These are phyloP conservation scores for Papilio gigon DNA, from an alignment of 2,888 invertebrate genomes.

Conservation along the genomic window DNA sequence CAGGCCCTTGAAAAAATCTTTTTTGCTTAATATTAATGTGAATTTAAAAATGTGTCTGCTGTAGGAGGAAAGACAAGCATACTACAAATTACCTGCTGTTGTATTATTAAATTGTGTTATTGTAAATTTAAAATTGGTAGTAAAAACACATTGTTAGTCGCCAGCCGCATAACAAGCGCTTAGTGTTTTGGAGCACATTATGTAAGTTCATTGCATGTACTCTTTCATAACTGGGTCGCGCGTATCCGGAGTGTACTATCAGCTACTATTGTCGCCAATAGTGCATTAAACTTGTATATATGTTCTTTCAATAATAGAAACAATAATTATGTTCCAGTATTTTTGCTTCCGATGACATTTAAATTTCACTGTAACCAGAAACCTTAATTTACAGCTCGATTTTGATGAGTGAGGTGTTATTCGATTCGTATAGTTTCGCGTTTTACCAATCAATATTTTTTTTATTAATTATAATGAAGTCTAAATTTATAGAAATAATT, in stretches of 20 bases:
- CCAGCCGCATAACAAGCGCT: conserved; percentile 49
- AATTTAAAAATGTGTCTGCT: no score
- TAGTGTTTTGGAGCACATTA: conserved; percentile 41
- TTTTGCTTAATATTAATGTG: no score
- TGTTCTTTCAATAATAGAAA: conserved; percentile 14
- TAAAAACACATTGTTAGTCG: no score
- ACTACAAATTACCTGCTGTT: no score
- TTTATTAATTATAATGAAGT: not conserved
- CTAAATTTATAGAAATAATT: not conserved
- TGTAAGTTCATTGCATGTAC: conserved; percentile 47
- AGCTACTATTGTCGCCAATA: conserved; percentile 59
- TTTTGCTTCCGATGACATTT: not conserved
- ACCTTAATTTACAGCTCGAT: not conserved
- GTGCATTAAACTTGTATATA: conserved; percentile 56
- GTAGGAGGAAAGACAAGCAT: no score
- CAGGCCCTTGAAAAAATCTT: no score
- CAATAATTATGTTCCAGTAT: not conserved
- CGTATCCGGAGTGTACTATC: conserved; percentile 72
- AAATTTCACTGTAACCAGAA: not conserved
- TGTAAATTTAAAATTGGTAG: not conserved
- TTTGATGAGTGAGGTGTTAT: not conserved
- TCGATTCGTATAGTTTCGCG: not conserved
- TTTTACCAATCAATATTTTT: no score
- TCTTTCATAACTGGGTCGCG: conserved; percentile 65
- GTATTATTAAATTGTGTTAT: no score